These are phyloP conservation scores for Nothocercus nigrocapillus DNA, from an alignment of 2,113 vertebrate genomes.

Conservation along the genomic window DNA sequence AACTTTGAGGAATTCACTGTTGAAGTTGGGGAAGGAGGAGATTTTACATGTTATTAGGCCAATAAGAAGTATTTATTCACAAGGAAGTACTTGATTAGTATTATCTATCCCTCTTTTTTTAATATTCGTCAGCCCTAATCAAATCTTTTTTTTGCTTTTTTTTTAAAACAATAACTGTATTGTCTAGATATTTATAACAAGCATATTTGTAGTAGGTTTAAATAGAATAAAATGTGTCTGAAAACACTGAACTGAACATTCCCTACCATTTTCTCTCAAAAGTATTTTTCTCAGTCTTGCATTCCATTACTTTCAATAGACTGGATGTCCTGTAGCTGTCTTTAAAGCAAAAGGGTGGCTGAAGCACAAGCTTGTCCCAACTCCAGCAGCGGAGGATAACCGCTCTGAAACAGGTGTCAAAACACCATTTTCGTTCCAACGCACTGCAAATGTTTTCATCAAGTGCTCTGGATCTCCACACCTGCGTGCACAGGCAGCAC, in stretches of 20 bases:
- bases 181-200: neutral
- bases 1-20: neutral
- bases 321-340: neutral
- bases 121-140: neutral
- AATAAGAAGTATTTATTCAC: neutral
- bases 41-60: neutral
- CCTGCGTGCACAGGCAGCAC: too few species aligned
- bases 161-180: neutral
- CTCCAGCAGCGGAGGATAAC: neutral
- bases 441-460: neutral
- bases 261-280: neutral
- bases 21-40: neutral
- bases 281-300: neutral
- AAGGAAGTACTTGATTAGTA: neutral
- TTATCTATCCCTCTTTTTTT: neutral
- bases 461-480: neutral
- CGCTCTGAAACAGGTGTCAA: neutral
- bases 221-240: neutral
- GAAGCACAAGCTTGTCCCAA: neutral
- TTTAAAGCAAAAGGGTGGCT: fast-evolving
- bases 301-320: neutral
- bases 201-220: neutral
- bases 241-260: neutral
- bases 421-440: fast-evolving
- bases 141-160: neutral